These are phyloP conservation scores for Keiferia lycopersicella DNA, from an alignment of 2,888 invertebrate genomes.

Conservation along the genomic window DNA sequence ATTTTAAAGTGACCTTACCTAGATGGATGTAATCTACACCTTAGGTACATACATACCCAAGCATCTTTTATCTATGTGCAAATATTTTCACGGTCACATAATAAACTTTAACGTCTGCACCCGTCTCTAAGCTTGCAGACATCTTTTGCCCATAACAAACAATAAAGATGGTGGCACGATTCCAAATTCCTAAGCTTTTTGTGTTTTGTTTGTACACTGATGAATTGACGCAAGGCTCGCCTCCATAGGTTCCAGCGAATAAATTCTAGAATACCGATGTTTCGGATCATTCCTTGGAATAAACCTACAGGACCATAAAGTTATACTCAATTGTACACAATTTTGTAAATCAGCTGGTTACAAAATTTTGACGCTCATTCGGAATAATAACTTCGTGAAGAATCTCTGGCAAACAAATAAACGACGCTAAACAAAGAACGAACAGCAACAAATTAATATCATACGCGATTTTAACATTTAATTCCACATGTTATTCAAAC, in stretches of 20 bases:
- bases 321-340: neutral
- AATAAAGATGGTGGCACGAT: slow-evolving; percentile 60
- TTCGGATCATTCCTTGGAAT: neutral
- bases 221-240: slow-evolving; percentile 59
- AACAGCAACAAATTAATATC: slow-evolving; percentile 2
- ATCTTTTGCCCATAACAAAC: slow-evolving; percentile 45
- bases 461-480: neutral
- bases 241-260: slow-evolving; percentile 34
- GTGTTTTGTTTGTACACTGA: slow-evolving; percentile 66
- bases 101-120: neutral
- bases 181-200: slow-evolving; percentile 70
- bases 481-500: neutral
- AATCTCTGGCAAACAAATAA: neutral
- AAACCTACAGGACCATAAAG: neutral
- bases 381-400: neutral
- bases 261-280: neutral
- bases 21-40: too few species aligned
- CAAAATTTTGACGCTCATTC: neutral
- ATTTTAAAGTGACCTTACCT: too few species aligned
- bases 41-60: too few species aligned
- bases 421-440: neutral
- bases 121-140: neutral
- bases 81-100: neutral
- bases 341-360: neutral
- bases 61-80: neutral